Conservation (phyloP, 1,140 invertebrate genomes). For the Glossosoma conforme region DNA sequence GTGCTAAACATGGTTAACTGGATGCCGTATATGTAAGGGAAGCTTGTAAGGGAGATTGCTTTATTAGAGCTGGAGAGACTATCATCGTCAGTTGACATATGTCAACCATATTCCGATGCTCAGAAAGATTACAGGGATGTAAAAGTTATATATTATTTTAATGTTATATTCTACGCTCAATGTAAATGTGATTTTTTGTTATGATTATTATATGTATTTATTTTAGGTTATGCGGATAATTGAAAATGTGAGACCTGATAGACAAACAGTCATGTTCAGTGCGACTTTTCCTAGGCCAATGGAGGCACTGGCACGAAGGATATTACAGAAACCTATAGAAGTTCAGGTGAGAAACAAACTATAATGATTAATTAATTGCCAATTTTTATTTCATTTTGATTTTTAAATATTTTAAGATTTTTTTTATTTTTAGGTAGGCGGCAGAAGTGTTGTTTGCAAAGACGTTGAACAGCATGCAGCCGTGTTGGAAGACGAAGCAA, state of each 20-base stretch:
- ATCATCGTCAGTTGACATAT: too few species aligned
- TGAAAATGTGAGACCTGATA: slow-evolving; percentile 93
- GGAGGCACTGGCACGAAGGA: slow-evolving; percentile 94
- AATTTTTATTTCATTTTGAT: background rate
- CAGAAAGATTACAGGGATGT: too few species aligned
- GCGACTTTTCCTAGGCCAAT: slow-evolving; percentile 98
- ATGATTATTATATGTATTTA: too few species aligned
- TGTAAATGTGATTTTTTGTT: too few species aligned
- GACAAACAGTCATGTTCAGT: slow-evolving; percentile 98
- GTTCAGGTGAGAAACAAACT: slow-evolving; percentile 59
- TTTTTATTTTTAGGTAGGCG: slow-evolving; percentile 71
- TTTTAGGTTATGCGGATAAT: slow-evolving; percentile 89
- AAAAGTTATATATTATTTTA: too few species aligned
- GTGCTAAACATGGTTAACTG: too few species aligned
- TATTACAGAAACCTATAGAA: slow-evolving; percentile 93
- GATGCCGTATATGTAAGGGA: too few species aligned
- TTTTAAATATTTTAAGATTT: slow-evolving; percentile 1
- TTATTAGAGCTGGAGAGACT: too few species aligned
- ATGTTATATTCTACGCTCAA: too few species aligned
- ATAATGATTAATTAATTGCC: background rate
- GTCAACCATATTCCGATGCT: too few species aligned
- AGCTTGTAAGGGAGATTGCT: too few species aligned
- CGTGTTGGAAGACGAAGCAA: slow-evolving; percentile 93
- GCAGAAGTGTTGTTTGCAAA: slow-evolving; percentile 94
- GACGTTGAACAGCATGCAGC: slow-evolving; percentile 96